A percentile compares a stretch with the other conserved stretches of the same genome.
Evolutionary conservation across 2,797 vertebrate species (phyloP).

Genomic region (Hyperoplus lanceolatus): DNA sequence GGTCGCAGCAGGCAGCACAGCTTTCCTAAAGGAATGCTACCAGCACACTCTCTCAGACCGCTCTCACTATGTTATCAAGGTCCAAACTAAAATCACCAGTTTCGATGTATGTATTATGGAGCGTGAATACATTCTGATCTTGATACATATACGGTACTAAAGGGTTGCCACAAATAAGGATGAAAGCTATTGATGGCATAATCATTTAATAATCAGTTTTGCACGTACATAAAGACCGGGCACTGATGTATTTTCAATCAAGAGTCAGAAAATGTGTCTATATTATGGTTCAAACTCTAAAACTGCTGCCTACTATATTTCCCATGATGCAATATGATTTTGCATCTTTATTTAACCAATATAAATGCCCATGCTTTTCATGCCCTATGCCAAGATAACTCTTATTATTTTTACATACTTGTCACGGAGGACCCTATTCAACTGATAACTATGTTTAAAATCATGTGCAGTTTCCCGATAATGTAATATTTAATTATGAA

Average conservation of each 20-base stretch:
- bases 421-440: too few relatives aligned
- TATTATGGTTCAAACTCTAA: not conserved
- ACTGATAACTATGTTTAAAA: too few relatives aligned
- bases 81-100: not conserved
- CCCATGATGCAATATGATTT: too few relatives aligned
- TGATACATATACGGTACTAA: not conserved
- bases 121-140: not conserved
- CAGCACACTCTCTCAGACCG: constrained; percentile 1
- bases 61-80: not conserved
- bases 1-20: not conserved
- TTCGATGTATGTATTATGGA: not conserved
- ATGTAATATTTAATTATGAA: not conserved
- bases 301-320: not conserved
- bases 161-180: not conserved
- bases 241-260: not conserved
- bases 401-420: too few relatives aligned
- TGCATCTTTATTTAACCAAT: too few relatives aligned
- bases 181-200: not conserved
- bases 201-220: not conserved
- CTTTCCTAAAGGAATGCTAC: constrained; percentile 1
- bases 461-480: not conserved
- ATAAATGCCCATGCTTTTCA: not conserved
- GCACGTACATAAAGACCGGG: not conserved
- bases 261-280: not conserved
- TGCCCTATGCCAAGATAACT: not conserved